phyloP scores from a whole-genome alignment of 2,797 vertebrate species.

The Gymnodraco acuticeps region DNA sequence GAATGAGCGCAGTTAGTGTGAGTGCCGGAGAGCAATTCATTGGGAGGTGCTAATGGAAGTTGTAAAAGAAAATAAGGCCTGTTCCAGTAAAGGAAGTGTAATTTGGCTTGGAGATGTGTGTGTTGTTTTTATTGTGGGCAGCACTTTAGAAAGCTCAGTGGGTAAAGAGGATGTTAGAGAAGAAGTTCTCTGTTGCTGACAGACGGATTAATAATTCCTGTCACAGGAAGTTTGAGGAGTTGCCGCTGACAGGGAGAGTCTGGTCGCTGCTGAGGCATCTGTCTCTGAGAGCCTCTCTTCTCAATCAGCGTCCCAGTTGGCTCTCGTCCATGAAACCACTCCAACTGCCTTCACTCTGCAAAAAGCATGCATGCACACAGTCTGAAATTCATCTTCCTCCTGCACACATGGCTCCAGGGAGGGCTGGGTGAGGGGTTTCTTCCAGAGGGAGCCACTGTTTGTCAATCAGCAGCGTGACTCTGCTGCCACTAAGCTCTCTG shows the following conservation, averaged over 20 bases:
- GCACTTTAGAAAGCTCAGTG: not conserved
- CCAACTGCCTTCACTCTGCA: conserved; percentile 32
- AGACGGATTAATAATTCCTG: conserved; percentile 76
- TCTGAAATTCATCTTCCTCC: not conserved
- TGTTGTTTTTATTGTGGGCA: conserved; percentile 1
- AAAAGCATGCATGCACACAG: conserved; percentile 4
- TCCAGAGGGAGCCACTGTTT: conserved; percentile 63
- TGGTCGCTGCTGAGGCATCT: conserved; percentile 61
- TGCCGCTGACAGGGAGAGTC: conserved; percentile 57
- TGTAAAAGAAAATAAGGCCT: not conserved
- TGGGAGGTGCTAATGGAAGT: conserved; percentile 37
- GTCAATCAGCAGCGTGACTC: conserved; percentile 71
- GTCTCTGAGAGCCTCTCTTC: conserved; percentile 48
- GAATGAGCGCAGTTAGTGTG: conserved; percentile 6
- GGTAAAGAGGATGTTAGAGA: conserved; percentile 8
- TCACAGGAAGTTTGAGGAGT: conserved; percentile 61
- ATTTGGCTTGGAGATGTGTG: conserved; percentile 16
- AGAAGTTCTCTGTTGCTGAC: conserved; percentile 58
- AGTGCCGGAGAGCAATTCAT: conserved; percentile 31
- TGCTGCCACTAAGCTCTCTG: conserved; percentile 61
- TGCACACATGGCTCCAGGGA: conserved; percentile 1
- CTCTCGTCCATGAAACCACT: conserved; percentile 40
- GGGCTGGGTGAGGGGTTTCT: conserved; percentile 20
- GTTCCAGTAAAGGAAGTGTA: conserved; percentile 7
- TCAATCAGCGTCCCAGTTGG: conserved; percentile 57